Percentiles rank a stretch among this genome's conserved stretches.
phyloP scores from a whole-genome alignment of 2,888 invertebrate genomes.

The Heliconius charithonia region DNA sequence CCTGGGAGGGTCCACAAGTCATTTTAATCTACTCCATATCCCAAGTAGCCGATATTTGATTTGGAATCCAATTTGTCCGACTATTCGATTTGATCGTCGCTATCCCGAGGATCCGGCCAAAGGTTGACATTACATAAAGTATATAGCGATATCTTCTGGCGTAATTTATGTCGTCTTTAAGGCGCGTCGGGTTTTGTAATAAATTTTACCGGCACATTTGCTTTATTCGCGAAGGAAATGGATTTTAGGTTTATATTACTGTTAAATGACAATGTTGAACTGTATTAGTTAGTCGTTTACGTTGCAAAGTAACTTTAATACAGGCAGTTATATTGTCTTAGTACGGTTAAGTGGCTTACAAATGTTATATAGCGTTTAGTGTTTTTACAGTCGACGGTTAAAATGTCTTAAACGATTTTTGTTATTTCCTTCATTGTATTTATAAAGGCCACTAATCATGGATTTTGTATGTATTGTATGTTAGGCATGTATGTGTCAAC shows the following conservation, averaged over 20 bases:
- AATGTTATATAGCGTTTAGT: neutral
- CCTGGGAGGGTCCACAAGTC: conserved; percentile 40
- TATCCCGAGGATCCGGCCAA: conserved; percentile 20
- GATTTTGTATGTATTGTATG: too few species aligned
- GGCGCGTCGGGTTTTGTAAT: conserved; percentile 14
- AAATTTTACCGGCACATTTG: conserved; percentile 25
- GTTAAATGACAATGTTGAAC: neutral
- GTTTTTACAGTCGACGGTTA: neutral
- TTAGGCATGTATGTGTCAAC: neutral
- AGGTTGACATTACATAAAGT: conserved; percentile 12
- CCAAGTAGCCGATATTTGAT: conserved; percentile 45
- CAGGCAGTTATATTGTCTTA: neutral
- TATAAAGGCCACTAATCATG: too few species aligned
- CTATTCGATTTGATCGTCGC: conserved; percentile 35
- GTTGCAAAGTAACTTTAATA: neutral
- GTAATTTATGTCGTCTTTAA: conserved; percentile 26
- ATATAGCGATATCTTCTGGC: conserved; percentile 12
- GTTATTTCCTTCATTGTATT: too few species aligned
- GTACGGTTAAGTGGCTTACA: neutral
- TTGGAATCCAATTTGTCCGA: conserved; percentile 43
- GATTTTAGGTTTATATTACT: conserved; percentile 14
- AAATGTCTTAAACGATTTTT: neutral
- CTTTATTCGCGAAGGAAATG: conserved; percentile 17
- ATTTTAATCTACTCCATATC: conserved; percentile 42
- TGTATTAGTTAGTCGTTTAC: neutral